Evolutionary conservation across 1,140 invertebrate genomes (phyloP), one percentile per base, ranked within the genome.

Genomic region (Drosophila quadrilineata): DNA sequence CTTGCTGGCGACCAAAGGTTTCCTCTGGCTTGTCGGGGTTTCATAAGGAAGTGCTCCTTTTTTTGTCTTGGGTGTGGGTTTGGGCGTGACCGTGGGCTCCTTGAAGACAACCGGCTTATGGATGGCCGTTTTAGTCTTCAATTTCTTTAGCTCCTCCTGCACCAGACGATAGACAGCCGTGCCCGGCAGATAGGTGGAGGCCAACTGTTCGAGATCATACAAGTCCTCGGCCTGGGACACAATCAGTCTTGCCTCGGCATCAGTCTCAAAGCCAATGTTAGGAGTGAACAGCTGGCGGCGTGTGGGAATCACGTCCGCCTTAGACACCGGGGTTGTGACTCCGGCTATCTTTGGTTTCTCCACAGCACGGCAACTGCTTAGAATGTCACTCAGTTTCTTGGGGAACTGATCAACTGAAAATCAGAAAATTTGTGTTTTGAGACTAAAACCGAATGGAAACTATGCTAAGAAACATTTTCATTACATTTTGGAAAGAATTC

Each of bases 201-300:
- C 77, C 14, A 87, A 5, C 0, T 76, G 58, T 1, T 85, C 74
- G 1, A 84, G 24, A 19, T 59, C 58, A 6, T 72, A 54, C 16
- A 71, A 6, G 0, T 85, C 66, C 2, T 68, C 0, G 0, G 79
- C 79, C 14, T 48, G 29, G 2, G 59, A 50, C 16, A 84, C 80
- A 31, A 74, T 76, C 1, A 16, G 28, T 1, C 19, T 63, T 1
- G 69, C 86, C 10, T 45, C 41, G 0, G 10, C 6, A 0, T 71
- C 58, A 21, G 57, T 41, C 21, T 87, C 80, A 12, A 68, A 76
- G 8, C 87, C 86, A 6, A 57, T 52, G 45, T 75, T 80, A 0
- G 73, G 75, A 4, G 65, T 86, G 26, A 88, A 89, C 2, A 88
- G 35, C 36, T 86, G 69, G 0, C 85, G 64, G 1, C 80, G 72